Evolutionary conservation across 2,113 vertebrate genomes (phyloP), one percentile per base, ranked within the genome.

Genomic region (Phrynocephalus versicolor): DNA sequence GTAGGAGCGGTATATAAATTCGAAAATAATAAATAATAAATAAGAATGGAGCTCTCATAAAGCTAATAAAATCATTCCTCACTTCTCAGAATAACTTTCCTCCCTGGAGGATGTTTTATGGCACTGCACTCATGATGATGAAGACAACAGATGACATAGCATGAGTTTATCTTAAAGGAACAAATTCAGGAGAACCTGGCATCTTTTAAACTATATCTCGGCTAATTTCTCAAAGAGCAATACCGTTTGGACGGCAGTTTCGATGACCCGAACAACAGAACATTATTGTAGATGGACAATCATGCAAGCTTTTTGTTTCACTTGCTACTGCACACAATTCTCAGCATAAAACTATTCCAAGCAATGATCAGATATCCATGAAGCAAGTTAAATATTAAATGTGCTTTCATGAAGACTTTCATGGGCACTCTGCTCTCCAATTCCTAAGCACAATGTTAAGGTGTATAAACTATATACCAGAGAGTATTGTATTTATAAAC

Each of bases 371-470:
- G 55, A 85, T 88, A 64, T 3, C 30, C 85, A 85, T 79, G 37
- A 88, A 90, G 27, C 45, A 80, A 89, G 90, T 88, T 92, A 88
- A 93, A 41, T 75, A 86, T 0, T 0, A 9, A 55, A 33, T 27
- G 35, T 78, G 64, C 89, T 89, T 85, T 88, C 79, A 13, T n/a
- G 79, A 84, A 39, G 72, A 65, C 55, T 88, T 7, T 16, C n/a
- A n/a, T n/a, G 64, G 91, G 82, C 87, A 84, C n/a, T 13, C 70
- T 58, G 18, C 23, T 30, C 18, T 41, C 23, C 65, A 73, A 0
- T 76, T 60, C 57, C 6, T 81, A 58, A 13, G 64, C 6, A 16
- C 2, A 15, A 57, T 0, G 0, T 73, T 77, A 69, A 77, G 82
- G 72, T 60, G 9, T 88, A 87, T 79, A 91, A 89, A 62, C 15